Percentiles rank a stretch among this genome's conserved stretches.
These are phyloP conservation scores for Ivindomyrus marchei DNA, from an alignment of 2,113 vertebrate species.

Conservation along the genomic window DNA sequence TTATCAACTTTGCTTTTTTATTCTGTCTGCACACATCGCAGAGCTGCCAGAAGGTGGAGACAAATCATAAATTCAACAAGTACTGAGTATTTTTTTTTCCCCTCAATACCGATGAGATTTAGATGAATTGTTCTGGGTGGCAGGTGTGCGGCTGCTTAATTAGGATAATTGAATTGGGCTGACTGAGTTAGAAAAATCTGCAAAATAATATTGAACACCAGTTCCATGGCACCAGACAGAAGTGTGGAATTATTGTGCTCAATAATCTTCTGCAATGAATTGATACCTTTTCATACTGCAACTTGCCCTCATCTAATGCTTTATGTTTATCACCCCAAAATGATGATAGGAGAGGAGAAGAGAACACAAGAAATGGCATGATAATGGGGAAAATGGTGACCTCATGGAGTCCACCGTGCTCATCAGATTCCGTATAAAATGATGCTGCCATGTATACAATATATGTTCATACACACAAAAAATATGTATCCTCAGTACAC, in stretches of 20 bases:
- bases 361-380: not conserved
- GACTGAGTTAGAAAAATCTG: not conserved
- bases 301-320: not conserved
- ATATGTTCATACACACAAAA: not conserved
- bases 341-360: not conserved
- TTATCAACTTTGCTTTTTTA: not conserved
- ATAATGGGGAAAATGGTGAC: not conserved
- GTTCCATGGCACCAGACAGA: not conserved
- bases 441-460: not conserved
- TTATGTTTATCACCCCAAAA: not conserved
- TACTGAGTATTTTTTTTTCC: slow-evolving; percentile 79
- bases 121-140: slow-evolving; percentile 49
- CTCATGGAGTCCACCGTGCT: not conserved
- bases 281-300: not conserved
- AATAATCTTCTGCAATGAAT: not conserved
- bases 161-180: not conserved
- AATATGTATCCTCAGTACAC: not conserved
- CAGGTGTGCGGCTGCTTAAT: not conserved
- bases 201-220: not conserved
- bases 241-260: not conserved
- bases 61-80: slow-evolving; percentile 80
- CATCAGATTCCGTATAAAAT: not conserved
- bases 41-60: slow-evolving; percentile 81
- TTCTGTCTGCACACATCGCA: slow-evolving; percentile 64
- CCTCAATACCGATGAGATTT: slow-evolving; percentile 88